Base-by-base conservation (phyloP, 2,888 invertebrate species). In the Bellardia pandia region DNA sequence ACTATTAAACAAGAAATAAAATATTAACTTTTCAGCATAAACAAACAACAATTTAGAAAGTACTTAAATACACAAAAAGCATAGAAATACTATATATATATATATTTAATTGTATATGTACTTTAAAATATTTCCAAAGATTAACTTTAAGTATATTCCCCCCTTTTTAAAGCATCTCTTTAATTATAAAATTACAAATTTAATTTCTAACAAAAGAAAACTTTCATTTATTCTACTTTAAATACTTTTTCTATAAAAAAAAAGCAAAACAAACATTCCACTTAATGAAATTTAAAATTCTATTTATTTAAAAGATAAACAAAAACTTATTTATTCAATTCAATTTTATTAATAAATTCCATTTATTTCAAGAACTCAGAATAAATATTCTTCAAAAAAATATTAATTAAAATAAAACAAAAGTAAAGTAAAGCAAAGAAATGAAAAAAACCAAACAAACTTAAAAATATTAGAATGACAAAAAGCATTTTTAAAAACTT, bases 101-200 rank as follows among this genome's bases (percentile, higher is more conserved):
- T 78, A 79, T 82, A 86, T 86, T 79, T 80, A 83, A 85, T 51
- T 66, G 79, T 86, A 83, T 78, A 78, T 80, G 80, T 80, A 80
- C 78, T 87, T 87, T 85, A 78, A 87, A 82, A 86, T 69, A 86
- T 88, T 88, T 86, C 88, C 88, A 88, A 88, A 88, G 83, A 88
- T 75, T 84, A 86, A 80, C 75, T 88, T 88, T 86, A 88, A 88
- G 88, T 86, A 81, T 75, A 77, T 88, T 88, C 76, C 84, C 85
- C 85, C 72, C 74, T 56, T 71, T 80, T 76, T 42, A 71, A 81
- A 72, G 42, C 14, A 53, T 42, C 68, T 75, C n/a, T 80, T 80
- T 79, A 76, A 77, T 75, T 76, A 77, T 71, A 11, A 66, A 72
- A 64, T 64, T 74, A 74, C 5, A 69, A 53, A 75, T 66, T 83